Percentiles rank a stretch among this genome's conserved stretches.
Conservation (phyloP, 2,797 vertebrate species). For the Gephyroberyx darwinii region DNA sequence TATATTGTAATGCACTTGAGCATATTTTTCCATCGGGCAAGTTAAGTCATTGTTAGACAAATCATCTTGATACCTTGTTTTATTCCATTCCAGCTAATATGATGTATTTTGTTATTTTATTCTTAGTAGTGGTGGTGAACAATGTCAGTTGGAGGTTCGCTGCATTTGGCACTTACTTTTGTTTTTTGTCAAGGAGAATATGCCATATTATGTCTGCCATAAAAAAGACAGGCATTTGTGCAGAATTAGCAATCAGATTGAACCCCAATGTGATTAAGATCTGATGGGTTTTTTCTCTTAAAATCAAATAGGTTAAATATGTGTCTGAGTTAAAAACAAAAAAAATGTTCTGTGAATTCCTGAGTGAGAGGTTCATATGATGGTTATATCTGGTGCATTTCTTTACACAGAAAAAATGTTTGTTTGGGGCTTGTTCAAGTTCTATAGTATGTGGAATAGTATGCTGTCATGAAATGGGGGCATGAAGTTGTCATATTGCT, state of each 20-base stretch:
- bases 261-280: background rate
- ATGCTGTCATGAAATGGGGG: background rate
- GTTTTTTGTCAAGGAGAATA: slow-evolving; percentile 1
- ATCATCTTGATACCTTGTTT: background rate
- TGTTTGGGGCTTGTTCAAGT: background rate
- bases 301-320: background rate
- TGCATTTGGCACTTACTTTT: background rate
- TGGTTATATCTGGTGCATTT: background rate
- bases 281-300: background rate
- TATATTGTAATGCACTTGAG: background rate
- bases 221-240: background rate
- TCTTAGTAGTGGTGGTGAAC: background rate
- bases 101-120: background rate
- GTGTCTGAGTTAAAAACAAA: background rate
- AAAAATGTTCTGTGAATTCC: background rate
- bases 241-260: background rate
- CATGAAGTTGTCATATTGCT: slow-evolving; percentile 6
- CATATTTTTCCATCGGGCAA: background rate
- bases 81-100: slow-evolving; percentile 1
- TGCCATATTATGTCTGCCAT: background rate
- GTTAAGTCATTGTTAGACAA: slow-evolving; percentile 17
- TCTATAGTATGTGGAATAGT: background rate
- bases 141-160: background rate
- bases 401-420: background rate
- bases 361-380: background rate